Evolutionary conservation across 2,888 invertebrate genomes (phyloP).

Genomic region (Balanococcus diminutus): DNA sequence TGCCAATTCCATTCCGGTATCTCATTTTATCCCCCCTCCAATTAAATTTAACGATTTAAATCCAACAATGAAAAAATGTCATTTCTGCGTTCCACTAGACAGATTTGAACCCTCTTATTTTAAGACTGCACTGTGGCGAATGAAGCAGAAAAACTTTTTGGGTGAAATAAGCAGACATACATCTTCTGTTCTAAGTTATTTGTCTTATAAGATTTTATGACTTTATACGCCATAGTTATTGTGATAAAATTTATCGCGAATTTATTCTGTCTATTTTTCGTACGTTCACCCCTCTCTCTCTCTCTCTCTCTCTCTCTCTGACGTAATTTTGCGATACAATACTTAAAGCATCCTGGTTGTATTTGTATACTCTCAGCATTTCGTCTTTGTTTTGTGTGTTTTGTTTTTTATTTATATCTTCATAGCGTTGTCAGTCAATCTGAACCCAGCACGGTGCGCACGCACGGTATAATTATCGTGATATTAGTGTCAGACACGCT

Average conservation of each 20-base stretch:
- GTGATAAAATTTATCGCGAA: not conserved
- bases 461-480: not conserved
- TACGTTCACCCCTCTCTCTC: not conserved
- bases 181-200: not conserved
- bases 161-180: not conserved
- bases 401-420: not conserved
- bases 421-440: not conserved
- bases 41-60: not conserved
- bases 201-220: not conserved
- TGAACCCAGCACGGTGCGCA: no score
- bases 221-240: not conserved
- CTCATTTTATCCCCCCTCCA: not conserved
- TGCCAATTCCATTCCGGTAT: not conserved
- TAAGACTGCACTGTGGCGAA: not conserved
- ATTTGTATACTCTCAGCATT: not conserved
- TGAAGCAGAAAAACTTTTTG: not conserved
- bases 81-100: no score
- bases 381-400: not conserved
- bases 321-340: not conserved
- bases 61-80: not conserved
- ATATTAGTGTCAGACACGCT: no score
- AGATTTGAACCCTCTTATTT: not conserved
- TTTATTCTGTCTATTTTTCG: not conserved
- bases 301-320: no score
- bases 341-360: not conserved